Percentiles rank a stretch among this genome's conserved stretches.
These are phyloP conservation scores for Neolamprologus modestus DNA, from an alignment of 2,113 vertebrate species.

Conservation along the genomic window DNA sequence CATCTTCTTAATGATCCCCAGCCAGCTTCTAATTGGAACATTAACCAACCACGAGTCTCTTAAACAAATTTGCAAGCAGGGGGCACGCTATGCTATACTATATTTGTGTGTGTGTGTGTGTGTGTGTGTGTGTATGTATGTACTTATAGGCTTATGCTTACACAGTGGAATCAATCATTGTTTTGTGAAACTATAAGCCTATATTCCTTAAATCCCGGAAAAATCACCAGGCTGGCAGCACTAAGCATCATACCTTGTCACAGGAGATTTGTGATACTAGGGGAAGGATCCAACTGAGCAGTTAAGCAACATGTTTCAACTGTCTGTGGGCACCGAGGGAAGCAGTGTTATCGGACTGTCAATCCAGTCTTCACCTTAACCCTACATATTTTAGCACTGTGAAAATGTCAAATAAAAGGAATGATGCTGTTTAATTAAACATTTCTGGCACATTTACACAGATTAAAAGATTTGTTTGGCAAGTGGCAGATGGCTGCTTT, in stretches of 20 bases:
- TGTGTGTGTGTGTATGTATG: neutral
- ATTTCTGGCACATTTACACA: neutral
- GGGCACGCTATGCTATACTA: neutral
- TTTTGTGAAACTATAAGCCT: neutral
- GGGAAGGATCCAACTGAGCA: neutral
- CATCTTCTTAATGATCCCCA: conserved; percentile 60
- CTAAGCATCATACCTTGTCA: neutral
- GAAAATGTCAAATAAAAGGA: neutral
- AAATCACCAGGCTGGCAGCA: neutral
- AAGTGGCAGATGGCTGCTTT: neutral
- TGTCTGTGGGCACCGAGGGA: neutral
- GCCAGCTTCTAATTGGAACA: conserved; percentile 58
- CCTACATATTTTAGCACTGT: neutral
- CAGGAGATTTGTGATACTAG: neutral
- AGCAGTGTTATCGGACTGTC: neutral
- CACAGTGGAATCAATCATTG: neutral
- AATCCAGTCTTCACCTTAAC: neutral
- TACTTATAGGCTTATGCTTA: neutral
- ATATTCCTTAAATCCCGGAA: neutral
- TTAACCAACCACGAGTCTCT: conserved; percentile 63
- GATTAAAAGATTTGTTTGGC: neutral
- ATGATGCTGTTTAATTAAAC: neutral
- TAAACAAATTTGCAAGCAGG: conserved; percentile 48
- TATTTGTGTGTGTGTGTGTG: neutral
- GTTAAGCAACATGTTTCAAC: neutral